Evolutionary conservation across 1,140 invertebrate genomes (phyloP).

Genomic region (Frieseomelitta varia): DNA sequence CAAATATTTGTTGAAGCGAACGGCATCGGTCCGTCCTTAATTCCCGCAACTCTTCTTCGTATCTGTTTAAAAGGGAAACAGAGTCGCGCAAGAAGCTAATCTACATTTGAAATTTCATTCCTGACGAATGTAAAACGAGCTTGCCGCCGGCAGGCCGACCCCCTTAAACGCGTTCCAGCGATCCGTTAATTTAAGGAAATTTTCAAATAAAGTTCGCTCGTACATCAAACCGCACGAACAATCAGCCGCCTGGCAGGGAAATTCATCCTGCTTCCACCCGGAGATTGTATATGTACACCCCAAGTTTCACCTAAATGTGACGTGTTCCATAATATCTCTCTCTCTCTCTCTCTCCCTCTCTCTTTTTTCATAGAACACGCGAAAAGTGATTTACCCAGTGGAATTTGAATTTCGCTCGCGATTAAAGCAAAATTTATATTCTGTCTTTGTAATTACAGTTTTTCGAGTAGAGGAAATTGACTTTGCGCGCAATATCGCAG

Average conservation of each 20-base stretch:
- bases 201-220: slow-evolving; percentile 13
- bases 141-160: slow-evolving; percentile 6
- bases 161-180: slow-evolving; percentile 15
- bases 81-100: slow-evolving; percentile 60
- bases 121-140: slow-evolving; percentile 60
- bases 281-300: background rate
- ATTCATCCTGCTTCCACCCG: background rate
- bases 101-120: slow-evolving; percentile 73
- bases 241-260: slow-evolving; percentile 11
- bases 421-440: slow-evolving; percentile 15
- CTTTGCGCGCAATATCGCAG: background rate
- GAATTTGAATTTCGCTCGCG: background rate
- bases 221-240: slow-evolving; percentile 38
- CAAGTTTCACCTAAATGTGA: slow-evolving; percentile 12
- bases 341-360: too few species aligned
- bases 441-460: background rate
- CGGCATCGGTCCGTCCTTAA: slow-evolving; percentile 36
- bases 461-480: background rate
- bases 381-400: slow-evolving; percentile 19
- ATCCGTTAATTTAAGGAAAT: slow-evolving; percentile 57
- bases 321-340: background rate
- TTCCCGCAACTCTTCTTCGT: slow-evolving; percentile 25
- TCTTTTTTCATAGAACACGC: background rate
- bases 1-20: slow-evolving; percentile 20
- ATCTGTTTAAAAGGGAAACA: slow-evolving; percentile 20